A percentile compares a stretch with the other conserved stretches of the same genome.
Evolutionary conservation across 2,113 vertebrate genomes (phyloP).

Genomic region (Sylvia atricapilla): DNA sequence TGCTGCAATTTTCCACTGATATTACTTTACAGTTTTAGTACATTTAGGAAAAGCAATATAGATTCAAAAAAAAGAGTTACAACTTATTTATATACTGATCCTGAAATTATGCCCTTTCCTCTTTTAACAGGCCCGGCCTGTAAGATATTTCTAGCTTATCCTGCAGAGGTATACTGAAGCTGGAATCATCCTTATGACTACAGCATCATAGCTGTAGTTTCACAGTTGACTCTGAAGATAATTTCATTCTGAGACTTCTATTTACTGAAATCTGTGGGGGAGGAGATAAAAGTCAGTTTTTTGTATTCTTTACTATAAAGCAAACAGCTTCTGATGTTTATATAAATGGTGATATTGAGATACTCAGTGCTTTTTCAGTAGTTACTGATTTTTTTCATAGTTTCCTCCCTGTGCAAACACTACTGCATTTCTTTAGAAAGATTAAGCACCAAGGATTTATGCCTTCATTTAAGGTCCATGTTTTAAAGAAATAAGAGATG

Average conservation of each 20-base stretch:
- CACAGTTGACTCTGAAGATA: not conserved
- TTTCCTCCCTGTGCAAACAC: not conserved
- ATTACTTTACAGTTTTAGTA: conserved; percentile 63
- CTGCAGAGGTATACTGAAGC: not conserved
- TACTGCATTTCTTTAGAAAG: not conserved
- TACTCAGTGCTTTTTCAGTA: not conserved
- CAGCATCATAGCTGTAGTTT: not conserved
- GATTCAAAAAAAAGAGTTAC: conserved; percentile 39
- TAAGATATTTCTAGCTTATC: conserved; percentile 25
- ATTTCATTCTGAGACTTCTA: not conserved
- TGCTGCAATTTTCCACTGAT: conserved; percentile 66
- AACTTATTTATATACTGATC: conserved; percentile 39
- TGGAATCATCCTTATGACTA: not conserved
- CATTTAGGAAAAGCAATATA: conserved; percentile 60
- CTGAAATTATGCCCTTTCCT: conserved; percentile 35
- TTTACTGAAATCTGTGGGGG: not conserved
- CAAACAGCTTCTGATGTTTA: not conserved
- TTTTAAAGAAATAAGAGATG: conserved; percentile 10
- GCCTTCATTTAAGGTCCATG: not conserved
- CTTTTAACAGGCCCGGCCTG: conserved; percentile 8
- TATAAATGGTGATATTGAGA: not conserved
- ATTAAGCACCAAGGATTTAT: conserved; percentile 2
- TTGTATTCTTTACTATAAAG: not conserved
- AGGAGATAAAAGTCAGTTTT: not conserved
- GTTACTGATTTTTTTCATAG: not conserved